phyloP scores from a whole-genome alignment of 2,888 invertebrate species.

The Andrena dorsata region DNA sequence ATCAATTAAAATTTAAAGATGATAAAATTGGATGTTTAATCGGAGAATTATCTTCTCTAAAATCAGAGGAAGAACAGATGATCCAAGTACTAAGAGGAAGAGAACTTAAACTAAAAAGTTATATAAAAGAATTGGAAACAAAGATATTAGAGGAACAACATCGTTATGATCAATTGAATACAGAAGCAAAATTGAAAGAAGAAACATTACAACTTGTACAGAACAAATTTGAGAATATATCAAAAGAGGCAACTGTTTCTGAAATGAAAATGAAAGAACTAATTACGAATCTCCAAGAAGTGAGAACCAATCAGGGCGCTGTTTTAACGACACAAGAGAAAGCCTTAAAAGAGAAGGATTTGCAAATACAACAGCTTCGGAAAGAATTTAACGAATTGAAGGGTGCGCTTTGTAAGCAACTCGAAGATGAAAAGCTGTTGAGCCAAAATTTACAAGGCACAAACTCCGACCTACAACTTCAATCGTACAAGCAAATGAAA shows the following conservation, averaged over 20 bases:
- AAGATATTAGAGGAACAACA: constrained; percentile 32
- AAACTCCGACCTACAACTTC: constrained; percentile 51
- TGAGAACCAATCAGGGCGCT: constrained; percentile 72
- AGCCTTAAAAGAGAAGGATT: constrained; percentile 71
- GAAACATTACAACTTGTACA: constrained; percentile 62
- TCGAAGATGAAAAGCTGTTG: constrained; percentile 55
- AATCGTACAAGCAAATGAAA: constrained; percentile 43
- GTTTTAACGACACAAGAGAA: constrained; percentile 72
- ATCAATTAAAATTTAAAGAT: constrained; percentile 54
- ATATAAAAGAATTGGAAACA: constrained; percentile 35
- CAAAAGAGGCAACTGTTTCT: constrained; percentile 47
- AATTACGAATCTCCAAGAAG: constrained; percentile 75
- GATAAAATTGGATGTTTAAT: constrained; percentile 40
- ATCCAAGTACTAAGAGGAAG: constrained; percentile 18
- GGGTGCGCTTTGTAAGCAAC: constrained; percentile 42
- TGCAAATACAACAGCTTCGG: constrained; percentile 59
- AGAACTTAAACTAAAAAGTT: constrained; percentile 21
- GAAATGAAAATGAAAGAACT: constrained; percentile 77
- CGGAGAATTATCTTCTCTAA: constrained; percentile 50
- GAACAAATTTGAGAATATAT: constrained; percentile 66
- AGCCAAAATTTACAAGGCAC: constrained; percentile 40
- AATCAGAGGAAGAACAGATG: constrained; percentile 52
- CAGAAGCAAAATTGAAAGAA: constrained; percentile 69
- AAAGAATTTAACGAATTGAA: constrained; percentile 57
- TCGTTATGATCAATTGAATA: constrained; percentile 43